phyloP scores from a whole-genome alignment of 2,888 invertebrate species.

The Molorchus minor region DNA sequence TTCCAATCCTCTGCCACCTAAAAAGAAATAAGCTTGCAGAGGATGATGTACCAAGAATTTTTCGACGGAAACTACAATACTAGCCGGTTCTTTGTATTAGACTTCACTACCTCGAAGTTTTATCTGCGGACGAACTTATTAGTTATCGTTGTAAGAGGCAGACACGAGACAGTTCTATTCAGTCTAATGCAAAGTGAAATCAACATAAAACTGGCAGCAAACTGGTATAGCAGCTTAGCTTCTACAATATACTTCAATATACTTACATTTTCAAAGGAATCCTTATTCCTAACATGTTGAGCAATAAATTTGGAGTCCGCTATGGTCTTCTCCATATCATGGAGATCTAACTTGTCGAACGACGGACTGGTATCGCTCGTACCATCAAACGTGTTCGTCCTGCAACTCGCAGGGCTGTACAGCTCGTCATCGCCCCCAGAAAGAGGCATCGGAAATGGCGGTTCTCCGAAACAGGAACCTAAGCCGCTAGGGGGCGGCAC shows the following conservation, averaged over 20 bases:
- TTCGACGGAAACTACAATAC: no score
- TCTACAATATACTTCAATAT: no score
- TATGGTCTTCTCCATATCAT: slow-evolving; percentile 91
- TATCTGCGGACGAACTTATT: no score
- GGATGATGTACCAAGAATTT: not conserved
- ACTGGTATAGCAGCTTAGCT: no score
- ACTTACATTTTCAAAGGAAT: slow-evolving; percentile 93
- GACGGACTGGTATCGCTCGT: slow-evolving; percentile 77
- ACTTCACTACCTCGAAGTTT: no score
- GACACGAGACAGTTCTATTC: no score
- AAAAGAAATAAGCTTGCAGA: not conserved
- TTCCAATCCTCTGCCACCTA: slow-evolving; percentile 98
- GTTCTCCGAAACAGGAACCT: slow-evolving; percentile 72
- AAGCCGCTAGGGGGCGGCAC: slow-evolving; percentile 73
- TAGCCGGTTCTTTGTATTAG: no score
- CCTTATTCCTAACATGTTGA: slow-evolving; percentile 94
- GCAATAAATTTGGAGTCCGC: slow-evolving; percentile 94
- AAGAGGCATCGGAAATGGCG: slow-evolving; percentile 73
- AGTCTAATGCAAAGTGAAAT: no score
- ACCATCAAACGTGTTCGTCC: slow-evolving; percentile 65
- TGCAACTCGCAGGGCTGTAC: slow-evolving; percentile 73
- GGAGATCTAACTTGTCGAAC: slow-evolving; percentile 81
- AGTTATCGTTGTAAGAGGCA: no score
- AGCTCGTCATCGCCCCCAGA: slow-evolving; percentile 86
- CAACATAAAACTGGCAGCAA: no score